A percentile compares a stretch with the other conserved stretches of the same genome.
These are phyloP conservation scores for Micropoecilia bifurca DNA, from an alignment of 2,797 vertebrate species.

Conservation along the genomic window DNA sequence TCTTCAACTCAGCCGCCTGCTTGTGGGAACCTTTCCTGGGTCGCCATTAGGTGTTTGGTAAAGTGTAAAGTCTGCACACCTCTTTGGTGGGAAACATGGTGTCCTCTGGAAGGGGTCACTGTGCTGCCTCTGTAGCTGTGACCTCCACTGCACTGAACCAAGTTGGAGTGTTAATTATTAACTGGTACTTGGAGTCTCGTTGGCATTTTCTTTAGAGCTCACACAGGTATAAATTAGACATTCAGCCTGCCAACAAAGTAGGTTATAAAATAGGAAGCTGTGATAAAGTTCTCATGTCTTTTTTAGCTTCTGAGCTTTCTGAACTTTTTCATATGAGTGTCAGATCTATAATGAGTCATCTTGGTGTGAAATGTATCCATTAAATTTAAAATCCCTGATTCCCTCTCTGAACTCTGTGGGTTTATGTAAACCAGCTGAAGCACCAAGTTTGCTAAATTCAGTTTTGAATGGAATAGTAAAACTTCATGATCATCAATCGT, in stretches of 20 bases:
- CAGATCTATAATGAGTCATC: slow-evolving; percentile 55
- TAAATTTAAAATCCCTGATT: slow-evolving; percentile 45
- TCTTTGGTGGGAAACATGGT: slow-evolving; percentile 21
- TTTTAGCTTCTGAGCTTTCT: slow-evolving; percentile 22
- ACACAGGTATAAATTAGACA: background rate
- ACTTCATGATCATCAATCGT: background rate
- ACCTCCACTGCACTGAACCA: background rate
- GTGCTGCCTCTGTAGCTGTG: background rate
- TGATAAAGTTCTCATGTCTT: slow-evolving; percentile 36
- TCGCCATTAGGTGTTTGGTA: slow-evolving; percentile 43
- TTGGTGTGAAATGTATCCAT: slow-evolving; percentile 63
- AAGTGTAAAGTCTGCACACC: slow-evolving; percentile 61
- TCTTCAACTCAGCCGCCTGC: slow-evolving; percentile 25
- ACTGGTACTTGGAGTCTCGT: background rate
- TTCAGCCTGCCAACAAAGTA: background rate
- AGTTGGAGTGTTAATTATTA: background rate
- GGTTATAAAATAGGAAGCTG: background rate
- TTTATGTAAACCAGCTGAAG: background rate
- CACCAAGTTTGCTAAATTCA: background rate
- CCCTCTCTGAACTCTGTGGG: slow-evolving; percentile 5
- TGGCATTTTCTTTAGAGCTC: background rate
- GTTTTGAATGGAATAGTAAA: background rate
- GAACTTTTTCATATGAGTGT: slow-evolving; percentile 69
- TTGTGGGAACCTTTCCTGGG: slow-evolving; percentile 50
- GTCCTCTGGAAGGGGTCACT: slow-evolving; percentile 6